Conservation (phyloP, 1,140 invertebrate species). For the Drosophila parvula region DNA sequence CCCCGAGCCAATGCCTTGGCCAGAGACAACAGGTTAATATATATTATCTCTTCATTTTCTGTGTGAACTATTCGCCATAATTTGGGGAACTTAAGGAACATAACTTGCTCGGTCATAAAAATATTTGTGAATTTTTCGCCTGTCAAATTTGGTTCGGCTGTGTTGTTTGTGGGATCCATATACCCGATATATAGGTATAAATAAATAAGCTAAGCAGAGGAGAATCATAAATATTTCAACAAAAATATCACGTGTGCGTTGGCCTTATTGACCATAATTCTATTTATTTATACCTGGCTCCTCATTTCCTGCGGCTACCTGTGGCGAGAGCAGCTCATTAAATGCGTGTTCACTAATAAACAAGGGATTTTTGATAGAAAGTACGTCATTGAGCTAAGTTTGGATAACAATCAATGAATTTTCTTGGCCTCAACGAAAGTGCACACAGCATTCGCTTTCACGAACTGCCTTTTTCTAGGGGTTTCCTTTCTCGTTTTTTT, state of each 20-base stretch:
- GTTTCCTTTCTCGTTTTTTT: not conserved
- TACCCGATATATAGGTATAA: slow-evolving; percentile 17
- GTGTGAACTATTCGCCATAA: slow-evolving; percentile 23
- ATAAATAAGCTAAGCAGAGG: slow-evolving; percentile 33
- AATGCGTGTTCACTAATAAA: slow-evolving; percentile 50
- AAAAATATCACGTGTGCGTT: slow-evolving; percentile 64
- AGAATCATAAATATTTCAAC: slow-evolving; percentile 65
- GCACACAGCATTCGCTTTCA: not conserved
- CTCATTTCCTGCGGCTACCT: slow-evolving; percentile 52
- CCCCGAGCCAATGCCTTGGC: slow-evolving; percentile 26
- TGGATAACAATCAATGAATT: slow-evolving; percentile 18
- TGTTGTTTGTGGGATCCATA: not conserved
- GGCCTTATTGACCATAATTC: slow-evolving; percentile 57
- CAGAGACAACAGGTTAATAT: slow-evolving; percentile 37
- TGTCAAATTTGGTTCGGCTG: slow-evolving; percentile 28
- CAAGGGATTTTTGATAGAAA: slow-evolving; percentile 17
- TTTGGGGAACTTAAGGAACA: slow-evolving; percentile 13
- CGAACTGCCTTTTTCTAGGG: slow-evolving; percentile 4
- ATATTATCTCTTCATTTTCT: slow-evolving; percentile 15
- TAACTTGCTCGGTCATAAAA: slow-evolving; percentile 28
- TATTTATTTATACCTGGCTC: slow-evolving; percentile 63
- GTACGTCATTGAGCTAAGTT: slow-evolving; percentile 41
- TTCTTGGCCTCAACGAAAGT: not conserved
- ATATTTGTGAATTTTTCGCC: slow-evolving; percentile 38
- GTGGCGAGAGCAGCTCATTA: slow-evolving; percentile 66